phyloP scores from a whole-genome alignment of 2,888 invertebrate genomes.

The Lysandra coridon region DNA sequence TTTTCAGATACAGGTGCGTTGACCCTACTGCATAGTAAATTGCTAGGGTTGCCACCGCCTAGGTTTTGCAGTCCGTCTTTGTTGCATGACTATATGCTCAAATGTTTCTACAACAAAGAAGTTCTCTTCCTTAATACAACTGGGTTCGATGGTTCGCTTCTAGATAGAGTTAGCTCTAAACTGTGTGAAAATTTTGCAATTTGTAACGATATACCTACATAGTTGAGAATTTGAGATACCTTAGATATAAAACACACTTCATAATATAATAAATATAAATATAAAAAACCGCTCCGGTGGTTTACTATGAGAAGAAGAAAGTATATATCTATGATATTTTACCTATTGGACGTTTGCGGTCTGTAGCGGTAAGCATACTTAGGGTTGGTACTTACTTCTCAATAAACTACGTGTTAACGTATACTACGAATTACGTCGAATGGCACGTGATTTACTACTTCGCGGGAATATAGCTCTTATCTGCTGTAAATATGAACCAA shows the following conservation, averaged over 20 bases:
- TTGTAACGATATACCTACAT: too few species aligned
- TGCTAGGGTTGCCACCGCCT: background rate
- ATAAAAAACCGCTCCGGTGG: background rate
- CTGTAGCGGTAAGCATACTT: background rate
- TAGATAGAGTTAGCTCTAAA: too few species aligned
- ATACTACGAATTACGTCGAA: constrained; percentile 15
- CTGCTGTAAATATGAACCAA: constrained; percentile 29
- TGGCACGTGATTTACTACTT: background rate
- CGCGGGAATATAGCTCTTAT: constrained; percentile 34
- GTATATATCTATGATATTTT: background rate
- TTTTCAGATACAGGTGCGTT: constrained; percentile 27
- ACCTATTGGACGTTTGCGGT: background rate
- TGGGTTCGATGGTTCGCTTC: too few species aligned
- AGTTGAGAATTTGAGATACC: too few species aligned
- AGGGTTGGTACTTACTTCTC: background rate
- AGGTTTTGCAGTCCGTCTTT: too few species aligned
- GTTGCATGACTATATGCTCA: too few species aligned
- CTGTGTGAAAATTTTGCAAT: too few species aligned
- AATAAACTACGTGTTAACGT: background rate
- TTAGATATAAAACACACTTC: too few species aligned
- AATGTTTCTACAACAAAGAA: too few species aligned
- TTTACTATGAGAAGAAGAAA: background rate
- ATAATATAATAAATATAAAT: background rate
- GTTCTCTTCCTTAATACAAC: too few species aligned
- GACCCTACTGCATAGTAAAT: constrained; percentile 16